Conservation (phyloP, 1,140 invertebrate genomes). For the Notospermus geniculatus region DNA sequence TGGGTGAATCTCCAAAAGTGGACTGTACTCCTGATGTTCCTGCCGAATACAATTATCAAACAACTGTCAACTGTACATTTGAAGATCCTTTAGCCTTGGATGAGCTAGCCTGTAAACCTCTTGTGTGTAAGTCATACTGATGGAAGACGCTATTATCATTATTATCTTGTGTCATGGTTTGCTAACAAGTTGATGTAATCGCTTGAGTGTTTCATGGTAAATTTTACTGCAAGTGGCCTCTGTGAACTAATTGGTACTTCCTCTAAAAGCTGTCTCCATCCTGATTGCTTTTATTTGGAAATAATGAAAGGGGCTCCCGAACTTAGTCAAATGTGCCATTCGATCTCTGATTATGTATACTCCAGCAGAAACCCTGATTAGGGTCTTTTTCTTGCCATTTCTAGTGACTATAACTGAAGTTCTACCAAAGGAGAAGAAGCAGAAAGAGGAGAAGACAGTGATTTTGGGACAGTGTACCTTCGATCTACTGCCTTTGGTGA, state of each 20-base stretch:
- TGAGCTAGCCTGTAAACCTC: conserved; percentile 49
- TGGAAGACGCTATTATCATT: too few relatives aligned
- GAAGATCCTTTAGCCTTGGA: conserved; percentile 46
- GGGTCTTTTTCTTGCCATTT: conserved; percentile 22
- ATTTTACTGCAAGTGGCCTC: too few relatives aligned
- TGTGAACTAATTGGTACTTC: too few relatives aligned
- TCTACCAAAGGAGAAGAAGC: conserved; percentile 53
- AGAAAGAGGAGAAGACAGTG: conserved; percentile 54
- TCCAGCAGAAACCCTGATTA: background rate
- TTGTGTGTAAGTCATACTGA: conserved; percentile 54
- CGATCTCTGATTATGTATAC: too few relatives aligned
- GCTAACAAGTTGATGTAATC: background rate
- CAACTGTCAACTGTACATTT: conserved; percentile 42
- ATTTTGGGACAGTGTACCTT: conserved; percentile 52
- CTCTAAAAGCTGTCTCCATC: background rate
- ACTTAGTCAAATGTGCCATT: too few relatives aligned
- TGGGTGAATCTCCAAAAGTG: conserved; percentile 48
- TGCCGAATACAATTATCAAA: conserved; percentile 50
- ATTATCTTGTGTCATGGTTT: background rate
- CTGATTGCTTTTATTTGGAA: too few relatives aligned
- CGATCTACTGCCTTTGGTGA: conserved; percentile 49
- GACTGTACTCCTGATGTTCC: conserved; percentile 44
- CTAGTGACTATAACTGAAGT: conserved; percentile 54
- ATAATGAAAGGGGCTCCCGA: too few relatives aligned
- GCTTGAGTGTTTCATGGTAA: too few relatives aligned